Evolutionary conservation across 2,797 vertebrate genomes (phyloP).

Genomic region (Neomorphus geoffroyi): DNA sequence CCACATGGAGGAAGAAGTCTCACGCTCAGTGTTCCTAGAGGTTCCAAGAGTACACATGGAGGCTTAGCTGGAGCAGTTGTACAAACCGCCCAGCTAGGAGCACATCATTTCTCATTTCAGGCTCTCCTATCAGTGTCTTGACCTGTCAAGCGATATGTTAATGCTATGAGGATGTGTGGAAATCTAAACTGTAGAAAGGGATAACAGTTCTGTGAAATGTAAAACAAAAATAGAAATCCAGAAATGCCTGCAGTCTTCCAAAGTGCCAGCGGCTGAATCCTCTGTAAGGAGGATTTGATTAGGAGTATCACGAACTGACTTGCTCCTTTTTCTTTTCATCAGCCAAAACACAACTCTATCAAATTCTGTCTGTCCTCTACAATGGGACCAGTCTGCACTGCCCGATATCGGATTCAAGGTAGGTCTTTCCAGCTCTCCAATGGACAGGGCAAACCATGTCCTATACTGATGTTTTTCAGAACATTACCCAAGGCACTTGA

Average conservation of each 20-base stretch:
- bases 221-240: background rate
- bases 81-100: background rate
- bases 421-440: background rate
- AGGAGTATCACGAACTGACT: background rate
- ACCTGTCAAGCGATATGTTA: background rate
- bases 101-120: background rate
- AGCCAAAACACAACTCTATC: background rate
- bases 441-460: background rate
- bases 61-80: background rate
- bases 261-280: background rate
- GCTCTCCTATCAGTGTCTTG: background rate
- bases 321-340: background rate
- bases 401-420: conserved; percentile 82
- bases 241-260: background rate
- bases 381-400: conserved; percentile 81
- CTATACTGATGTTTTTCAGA: background rate
- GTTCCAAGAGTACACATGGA: accelerated
- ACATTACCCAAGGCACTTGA: background rate
- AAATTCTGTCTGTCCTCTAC: background rate
- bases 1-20: background rate
- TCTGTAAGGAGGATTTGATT: background rate
- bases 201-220: background rate
- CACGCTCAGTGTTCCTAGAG: background rate
- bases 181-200: background rate
- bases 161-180: background rate